Base-by-base conservation (phyloP, 2,113 vertebrate species). In the Tautogolabrus adspersus region DNA sequence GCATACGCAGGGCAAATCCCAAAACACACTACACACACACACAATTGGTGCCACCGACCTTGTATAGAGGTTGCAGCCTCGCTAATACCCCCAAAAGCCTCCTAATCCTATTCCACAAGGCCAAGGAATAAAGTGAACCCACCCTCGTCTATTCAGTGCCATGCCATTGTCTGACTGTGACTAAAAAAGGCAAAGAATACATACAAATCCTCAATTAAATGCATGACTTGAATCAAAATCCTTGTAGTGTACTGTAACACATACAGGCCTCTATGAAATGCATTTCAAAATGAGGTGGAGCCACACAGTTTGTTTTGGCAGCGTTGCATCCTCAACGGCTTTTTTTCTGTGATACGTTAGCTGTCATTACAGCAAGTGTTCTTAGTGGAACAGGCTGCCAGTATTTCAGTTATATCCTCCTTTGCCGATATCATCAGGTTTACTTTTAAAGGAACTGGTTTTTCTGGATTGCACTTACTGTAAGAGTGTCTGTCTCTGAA, bases 41-140 rank as follows among this genome's bases (percentile, higher is more conserved):
- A 75, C 82, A 70, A 62, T 67, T 49, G 9, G 51, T 66, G 42
- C 66, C 72, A 82, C 52, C 89, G 90, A 88, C 85, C 89, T 90
- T 89, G 88, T 83, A 81, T 51, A 77, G 79, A 84, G 82, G 82
- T 83, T 83, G 64, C 21, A 69, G 64, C 70, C 49, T 75, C 51
- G 62, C 66, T 87, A 81, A 86, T 85, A 77, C 67, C 56, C 77
- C 61, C 69, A 61, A 84, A 89, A 86, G 78, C 72, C 59, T 75
- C 78, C 75, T 91, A 86, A 92, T 92, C 87, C 88, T 74, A 68
- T 72, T 88, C 84, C 74, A 66, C 46, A 5, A 55, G 79, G 10
- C 58, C 66, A 75, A 84, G 77, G 77, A 87, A 85, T 84, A 83
- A 87, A 82, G 64, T 49, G 75, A 86, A 83, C 83, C 44, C 72